Evolutionary conservation across 2,797 vertebrate genomes (phyloP), one percentile per base, ranked within the genome.

Genomic region (Phaenicophaeus curvirostris): DNA sequence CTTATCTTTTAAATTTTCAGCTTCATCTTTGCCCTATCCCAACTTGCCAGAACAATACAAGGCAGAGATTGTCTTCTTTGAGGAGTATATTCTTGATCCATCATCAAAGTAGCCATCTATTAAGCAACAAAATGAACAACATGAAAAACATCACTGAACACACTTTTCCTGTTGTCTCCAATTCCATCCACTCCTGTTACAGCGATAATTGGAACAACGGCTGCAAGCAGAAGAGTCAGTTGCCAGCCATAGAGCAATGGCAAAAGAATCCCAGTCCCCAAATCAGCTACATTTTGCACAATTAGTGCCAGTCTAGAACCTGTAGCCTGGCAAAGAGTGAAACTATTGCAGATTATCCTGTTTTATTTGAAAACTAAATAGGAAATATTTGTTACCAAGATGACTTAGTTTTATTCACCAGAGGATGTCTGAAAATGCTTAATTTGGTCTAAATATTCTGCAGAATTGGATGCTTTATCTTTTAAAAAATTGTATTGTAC

Each of bases 111-210:
- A 21, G 15, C 31, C 74, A 21, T 18, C 31, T 83, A 6, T 58
- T 72, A 78, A 72, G 42, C 66, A 72, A 28, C 17, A 33, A 5
- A 20, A 6, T 21, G 30, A n/a, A 62, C 13, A 41, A 33, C 14
- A 31, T 35, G 74, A 55, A 55, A 86, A 55, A 33, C 7, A 8
- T 58, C 54, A n/a, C 5, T 3, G 28, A 76, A 46, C 85, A 11
- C 48, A 99, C 98, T 98, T 99, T 99, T 91, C 98, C 98, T 81
- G 98, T 97, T 33, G 96, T 97, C 97, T 99, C 98, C 75, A 99
- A 97, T 92, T 99, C 98, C 92, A 98, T 98, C 90, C 99, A 98
- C 95, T 88, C 98, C 98, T 11, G 98, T 98, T 51, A 98, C 14
- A 15, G 98, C 98, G 89, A 99, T 96, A 94, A 99, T 53, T 21